Evolutionary conservation across 2,888 invertebrate species (phyloP).

Genomic region (Fissipunctia ypsillon): DNA sequence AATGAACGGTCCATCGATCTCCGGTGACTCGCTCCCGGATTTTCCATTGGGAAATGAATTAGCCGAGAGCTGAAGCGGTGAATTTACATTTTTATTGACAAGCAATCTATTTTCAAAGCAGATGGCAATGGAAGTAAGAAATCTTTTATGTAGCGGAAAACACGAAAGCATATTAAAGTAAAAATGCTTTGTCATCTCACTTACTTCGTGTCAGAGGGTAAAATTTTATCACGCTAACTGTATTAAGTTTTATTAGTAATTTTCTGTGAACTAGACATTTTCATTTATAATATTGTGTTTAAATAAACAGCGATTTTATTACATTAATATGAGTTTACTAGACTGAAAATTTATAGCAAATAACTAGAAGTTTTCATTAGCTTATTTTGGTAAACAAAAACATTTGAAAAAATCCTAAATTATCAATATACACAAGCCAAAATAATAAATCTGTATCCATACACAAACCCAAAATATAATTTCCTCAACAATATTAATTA

Average conservation of each 20-base stretch:
- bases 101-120: conserved; percentile 88
- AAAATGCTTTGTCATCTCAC: conserved; percentile 48
- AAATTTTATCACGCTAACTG: conserved; percentile 5
- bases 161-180: conserved; percentile 66
- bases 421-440: neutral
- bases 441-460: neutral
- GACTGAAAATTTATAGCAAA: neutral
- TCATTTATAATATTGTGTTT: neutral
- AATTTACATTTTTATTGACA: conserved; percentile 91
- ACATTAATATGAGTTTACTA: neutral
- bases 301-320: neutral
- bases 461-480: conserved; percentile 15
- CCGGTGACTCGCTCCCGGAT: conserved; percentile 88
- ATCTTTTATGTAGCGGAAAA: conserved; percentile 78
- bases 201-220: conserved; percentile 17
- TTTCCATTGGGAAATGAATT: conserved; percentile 90
- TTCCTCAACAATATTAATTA: conserved; percentile 44
- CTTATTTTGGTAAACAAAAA: neutral
- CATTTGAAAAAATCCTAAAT: neutral
- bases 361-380: neutral
- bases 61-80: conserved; percentile 87
- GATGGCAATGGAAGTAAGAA: conserved; percentile 83
- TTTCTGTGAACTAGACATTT: neutral
- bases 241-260: conserved; percentile 15
- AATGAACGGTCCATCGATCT: conserved; percentile 89